phyloP scores from a whole-genome alignment of 2,797 vertebrate species.

The Tapera naevia region DNA sequence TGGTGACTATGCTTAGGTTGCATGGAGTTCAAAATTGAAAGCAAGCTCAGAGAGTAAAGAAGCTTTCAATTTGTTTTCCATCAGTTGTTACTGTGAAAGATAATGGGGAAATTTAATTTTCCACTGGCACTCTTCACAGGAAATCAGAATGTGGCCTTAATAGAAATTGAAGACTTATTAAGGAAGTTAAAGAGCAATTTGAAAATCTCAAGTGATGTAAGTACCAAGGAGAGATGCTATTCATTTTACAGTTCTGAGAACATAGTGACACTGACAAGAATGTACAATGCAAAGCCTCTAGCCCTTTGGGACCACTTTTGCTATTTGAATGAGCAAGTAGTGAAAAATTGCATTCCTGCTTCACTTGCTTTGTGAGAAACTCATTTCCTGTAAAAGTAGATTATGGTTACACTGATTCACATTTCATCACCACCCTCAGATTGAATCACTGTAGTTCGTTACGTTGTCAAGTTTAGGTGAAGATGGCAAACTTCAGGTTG shows the following conservation, averaged over 20 bases:
- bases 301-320: background rate
- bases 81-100: constrained; percentile 15
- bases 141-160: constrained; percentile 53
- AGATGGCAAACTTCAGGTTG: background rate
- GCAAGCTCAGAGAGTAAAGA: background rate
- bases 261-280: constrained; percentile 6
- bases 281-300: background rate
- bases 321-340: background rate
- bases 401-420: background rate
- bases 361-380: background rate
- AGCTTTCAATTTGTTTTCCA: constrained; percentile 2
- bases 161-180: constrained; percentile 60
- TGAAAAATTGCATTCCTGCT: constrained; percentile 15
- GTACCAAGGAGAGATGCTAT: constrained; percentile 34
- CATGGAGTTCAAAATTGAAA: background rate
- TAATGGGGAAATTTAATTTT: constrained; percentile 59
- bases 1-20: background rate
- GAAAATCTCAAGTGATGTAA: constrained; percentile 48
- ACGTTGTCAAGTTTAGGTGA: background rate
- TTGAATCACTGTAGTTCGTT: background rate
- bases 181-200: constrained; percentile 64
- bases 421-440: background rate
- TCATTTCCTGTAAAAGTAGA: constrained; percentile 3
- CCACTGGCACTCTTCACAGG: constrained; percentile 31
- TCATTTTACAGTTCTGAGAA: constrained; percentile 40